phyloP scores from a whole-genome alignment of 23 tunicate genomes.

The Clavelina lepadiformis region DNA sequence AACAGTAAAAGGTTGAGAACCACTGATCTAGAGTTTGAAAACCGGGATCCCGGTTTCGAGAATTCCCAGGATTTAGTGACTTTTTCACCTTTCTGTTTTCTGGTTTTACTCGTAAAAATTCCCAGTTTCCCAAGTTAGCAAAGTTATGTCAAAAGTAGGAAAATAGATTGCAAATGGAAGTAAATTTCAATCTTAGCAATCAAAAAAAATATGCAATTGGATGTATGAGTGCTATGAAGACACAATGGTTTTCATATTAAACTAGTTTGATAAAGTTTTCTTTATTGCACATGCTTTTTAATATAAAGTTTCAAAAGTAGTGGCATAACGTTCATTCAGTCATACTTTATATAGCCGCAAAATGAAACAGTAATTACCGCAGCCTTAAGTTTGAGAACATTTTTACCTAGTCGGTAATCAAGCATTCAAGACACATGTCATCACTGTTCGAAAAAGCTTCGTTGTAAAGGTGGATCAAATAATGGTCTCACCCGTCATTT shows the following conservation, averaged over 20 bases:
- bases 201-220: constrained; percentile 12
- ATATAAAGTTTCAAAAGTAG: no score
- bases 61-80: constrained; percentile 4
- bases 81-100: constrained; percentile 18
- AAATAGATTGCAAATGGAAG: no score
- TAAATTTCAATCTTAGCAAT: no score
- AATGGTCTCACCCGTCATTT: constrained; percentile 10
- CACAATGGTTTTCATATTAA: constrained; percentile 11
- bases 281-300: no score
- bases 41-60: constrained; percentile 25
- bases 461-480: constrained; percentile 27
- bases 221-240: constrained; percentile 6
- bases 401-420: constrained; percentile 5
- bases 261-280: constrained; percentile 20
- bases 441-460: constrained; percentile 9
- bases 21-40: constrained; percentile 35
- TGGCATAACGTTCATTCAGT: no score
- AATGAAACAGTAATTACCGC: no score
- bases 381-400: constrained; percentile 26
- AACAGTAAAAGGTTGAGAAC: no score
- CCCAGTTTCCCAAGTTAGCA: constrained; percentile 14
- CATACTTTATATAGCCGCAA: no score
- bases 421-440: not conserved
- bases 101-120: constrained; percentile 19
- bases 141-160: no score